Evolutionary conservation across 2,797 vertebrate species (phyloP), one percentile per base, ranked within the genome.

Genomic region (Synaphobranchus kaupii): DNA sequence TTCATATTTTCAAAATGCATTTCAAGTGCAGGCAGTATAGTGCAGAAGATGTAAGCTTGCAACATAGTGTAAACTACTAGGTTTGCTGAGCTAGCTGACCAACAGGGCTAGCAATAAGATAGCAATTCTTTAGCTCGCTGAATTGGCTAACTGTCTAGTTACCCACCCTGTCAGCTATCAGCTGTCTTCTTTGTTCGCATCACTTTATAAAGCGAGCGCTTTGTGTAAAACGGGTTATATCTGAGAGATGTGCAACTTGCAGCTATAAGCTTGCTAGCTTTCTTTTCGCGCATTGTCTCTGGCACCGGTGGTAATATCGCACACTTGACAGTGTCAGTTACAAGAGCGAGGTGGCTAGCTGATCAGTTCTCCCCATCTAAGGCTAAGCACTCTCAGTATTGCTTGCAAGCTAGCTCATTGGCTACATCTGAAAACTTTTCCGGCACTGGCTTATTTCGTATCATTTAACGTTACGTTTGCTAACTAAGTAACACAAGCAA

Each of bases 81-180:
- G 31, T 12, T 73, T 34, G 4, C 34, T 22, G 9, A 50, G 78
- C 17, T 81, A 50, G 78, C 28, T 48, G 78, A 44, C 22, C 22
- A 50, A 20, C 47, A 81, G 78, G 12, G 47, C 78, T 48, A 48
- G 44, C 47, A 31, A 78, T 78, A 15, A 50, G 78, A 47, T 9
- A 50, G n/a, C 8, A 17, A 7, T n/a, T 54, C 1, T 54, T 25
- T 83, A 20, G 60, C 48, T 83, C 28, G 31, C 52, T 66, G 80
- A 71, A 54, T 83, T 71, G 22, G 78, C 22, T 71, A 50, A 81
- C 86, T 83, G 81, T 52, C 80, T 52, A 39, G 60, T 80, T 82
- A 82, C 15, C 85, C 28, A 71, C 4, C 15, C 34, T 6, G 13
- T 13, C 3, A 20, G 25, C 3, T 50, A 25, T 39, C 13, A 20